Base-by-base conservation (phyloP, 2,888 invertebrate species). In the Thyatira batis region DNA sequence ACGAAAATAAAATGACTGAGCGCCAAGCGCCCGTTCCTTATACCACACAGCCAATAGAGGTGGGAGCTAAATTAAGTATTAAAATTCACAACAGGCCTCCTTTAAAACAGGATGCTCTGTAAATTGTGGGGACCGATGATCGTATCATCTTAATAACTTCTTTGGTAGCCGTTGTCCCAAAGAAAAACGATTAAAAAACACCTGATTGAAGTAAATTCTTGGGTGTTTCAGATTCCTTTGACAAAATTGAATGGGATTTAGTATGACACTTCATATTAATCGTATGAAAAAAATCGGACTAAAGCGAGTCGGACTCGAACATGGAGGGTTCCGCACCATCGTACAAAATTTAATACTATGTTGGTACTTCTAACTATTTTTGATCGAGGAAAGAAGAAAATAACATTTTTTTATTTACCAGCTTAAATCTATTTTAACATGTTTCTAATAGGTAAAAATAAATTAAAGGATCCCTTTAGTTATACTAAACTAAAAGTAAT, bases 101-200 rank as follows among this genome's bases (percentile, higher is more conserved):
- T 69, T 77, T 78, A 76, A 81, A 80, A 80, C 71, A 72, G 76
- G 77, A 73, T 64, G 68, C 65, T 70, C 39, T 70, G 79, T 84
- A 85, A 82, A 85, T 83, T 82, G 79, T 78, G 61, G 66, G 58
- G 55, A 56, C 57, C 63, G 87, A 89, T 89, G 67, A n/a, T n/a
- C n/a, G 65, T 85, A 87, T 89, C 89, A 51, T 52, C 60, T 80
- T 88, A 86, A 88, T 86, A 84, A 87, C 85, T 87, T 87, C 84
- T 85, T 88, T 81, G 80, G 83, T 79, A 82, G 78, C 71, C 63
- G 56, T 49, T 60, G 65, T 56, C 69, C 71, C 65, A 63, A 63
- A 63, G 69, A 76, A 79, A 80, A 80, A 77, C 61, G 64, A 27
- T 25, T 39, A 17, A 39, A 46, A 49, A 49, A 51, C 20, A 6